phyloP scores from a whole-genome alignment of 2,797 vertebrate genomes.

The Tiaroga cobitis region DNA sequence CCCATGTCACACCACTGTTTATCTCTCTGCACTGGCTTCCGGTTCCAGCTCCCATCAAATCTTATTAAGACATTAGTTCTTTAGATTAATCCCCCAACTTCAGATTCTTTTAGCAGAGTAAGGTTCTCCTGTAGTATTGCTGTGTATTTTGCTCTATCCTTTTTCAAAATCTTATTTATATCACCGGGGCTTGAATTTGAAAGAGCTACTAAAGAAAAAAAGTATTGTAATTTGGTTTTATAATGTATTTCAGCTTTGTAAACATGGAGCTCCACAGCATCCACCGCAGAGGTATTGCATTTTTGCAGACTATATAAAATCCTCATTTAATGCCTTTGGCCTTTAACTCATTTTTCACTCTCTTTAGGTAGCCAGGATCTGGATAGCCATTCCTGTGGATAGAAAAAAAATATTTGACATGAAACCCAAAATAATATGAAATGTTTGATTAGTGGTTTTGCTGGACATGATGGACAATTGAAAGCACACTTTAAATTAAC shows the following conservation, averaged over 20 bases:
- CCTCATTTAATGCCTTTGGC: slow-evolving; percentile 76
- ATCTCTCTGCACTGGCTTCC: too few species aligned
- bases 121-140: neutral
- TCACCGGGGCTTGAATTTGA: neutral
- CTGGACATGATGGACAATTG: neutral
- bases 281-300: too few species aligned
- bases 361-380: slow-evolving; percentile 71
- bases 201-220: neutral
- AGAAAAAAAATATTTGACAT: neutral
- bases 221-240: too few species aligned
- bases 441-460: neutral
- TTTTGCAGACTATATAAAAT: too few species aligned
- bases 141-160: neutral
- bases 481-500: neutral
- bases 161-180: neutral
- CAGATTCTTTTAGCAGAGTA: neutral
- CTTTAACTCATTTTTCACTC: slow-evolving; percentile 78
- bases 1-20: too few species aligned
- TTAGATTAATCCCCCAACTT: neutral
- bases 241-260: too few species aligned
- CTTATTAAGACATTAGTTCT: too few species aligned
- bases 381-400: slow-evolving; percentile 76
- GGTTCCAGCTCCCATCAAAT: too few species aligned
- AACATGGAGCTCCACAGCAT: too few species aligned
- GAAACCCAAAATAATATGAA: neutral